Percentiles rank a stretch among this genome's conserved stretches.
These are phyloP conservation scores for Tolmerus cingulatus DNA, from an alignment of 2,888 invertebrate species.

Conservation along the genomic window DNA sequence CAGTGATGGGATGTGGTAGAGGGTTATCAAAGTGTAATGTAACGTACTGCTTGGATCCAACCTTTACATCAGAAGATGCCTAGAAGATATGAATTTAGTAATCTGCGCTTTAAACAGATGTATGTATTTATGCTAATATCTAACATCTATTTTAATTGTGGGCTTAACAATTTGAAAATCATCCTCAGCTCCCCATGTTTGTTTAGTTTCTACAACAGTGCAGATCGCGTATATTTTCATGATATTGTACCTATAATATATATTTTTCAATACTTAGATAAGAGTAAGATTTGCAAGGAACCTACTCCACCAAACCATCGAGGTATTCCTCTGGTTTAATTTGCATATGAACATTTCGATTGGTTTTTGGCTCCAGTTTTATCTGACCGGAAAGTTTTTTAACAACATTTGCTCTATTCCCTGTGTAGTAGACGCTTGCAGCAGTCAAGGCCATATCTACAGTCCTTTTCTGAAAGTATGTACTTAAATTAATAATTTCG, in stretches of 20 bases:
- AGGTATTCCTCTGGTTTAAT: conserved; percentile 76
- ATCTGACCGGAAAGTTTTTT: conserved; percentile 75
- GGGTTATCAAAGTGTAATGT: conserved; percentile 76
- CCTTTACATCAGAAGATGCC: conserved; percentile 65
- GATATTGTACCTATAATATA: conserved; percentile 64
- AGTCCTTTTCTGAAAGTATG: conserved; percentile 63
- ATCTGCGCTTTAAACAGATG: conserved; percentile 44
- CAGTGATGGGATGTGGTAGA: conserved; percentile 69
- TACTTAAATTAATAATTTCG: background rate
- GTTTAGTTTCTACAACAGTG: conserved; percentile 80
- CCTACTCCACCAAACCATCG: conserved; percentile 79
- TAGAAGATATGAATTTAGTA: background rate
- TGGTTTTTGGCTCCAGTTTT: conserved; percentile 69
- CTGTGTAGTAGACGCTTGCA: conserved; percentile 79
- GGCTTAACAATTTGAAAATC: conserved; percentile 83
- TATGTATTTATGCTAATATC: background rate
- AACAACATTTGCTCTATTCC: conserved; percentile 74
- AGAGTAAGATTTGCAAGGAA: background rate
- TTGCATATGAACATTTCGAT: conserved; percentile 67
- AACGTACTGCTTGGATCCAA: conserved; percentile 67
- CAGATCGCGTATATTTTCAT: conserved; percentile 82
- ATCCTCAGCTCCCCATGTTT: conserved; percentile 84
- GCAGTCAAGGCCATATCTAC: conserved; percentile 74
- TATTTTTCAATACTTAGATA: background rate
- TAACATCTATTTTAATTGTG: conserved; percentile 72